These are phyloP conservation scores for Pseudorhombus dupliciocellatus DNA, from an alignment of 2,113 vertebrate genomes.

Conservation along the genomic window DNA sequence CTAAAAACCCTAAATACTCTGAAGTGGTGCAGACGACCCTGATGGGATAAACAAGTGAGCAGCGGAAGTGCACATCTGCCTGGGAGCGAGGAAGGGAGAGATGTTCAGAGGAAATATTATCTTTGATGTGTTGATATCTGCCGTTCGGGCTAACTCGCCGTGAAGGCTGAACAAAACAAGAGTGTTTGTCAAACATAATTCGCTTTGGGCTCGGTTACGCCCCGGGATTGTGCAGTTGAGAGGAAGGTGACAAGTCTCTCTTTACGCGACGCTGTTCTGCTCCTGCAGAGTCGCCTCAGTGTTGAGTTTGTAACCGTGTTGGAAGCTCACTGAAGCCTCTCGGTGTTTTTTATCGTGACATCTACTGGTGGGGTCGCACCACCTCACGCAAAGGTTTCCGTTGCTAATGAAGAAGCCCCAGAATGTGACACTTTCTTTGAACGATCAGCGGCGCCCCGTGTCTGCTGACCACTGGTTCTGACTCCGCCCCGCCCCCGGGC, in stretches of 20 bases:
- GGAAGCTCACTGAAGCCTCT: too few species aligned
- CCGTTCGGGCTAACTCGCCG: conserved; percentile 60
- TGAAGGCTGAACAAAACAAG: conserved; percentile 72
- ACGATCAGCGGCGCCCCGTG: too few species aligned
- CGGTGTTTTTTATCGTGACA: too few species aligned
- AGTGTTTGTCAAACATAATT: conserved; percentile 74
- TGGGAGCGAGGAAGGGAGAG: conserved; percentile 32
- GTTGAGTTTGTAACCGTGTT: too few species aligned
- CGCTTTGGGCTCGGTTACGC: conserved; percentile 69
- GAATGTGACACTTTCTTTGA: too few species aligned
- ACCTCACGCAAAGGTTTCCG: too few species aligned
- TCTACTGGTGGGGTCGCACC: too few species aligned
- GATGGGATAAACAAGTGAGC: conserved; percentile 74
- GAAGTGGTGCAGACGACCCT: conserved; percentile 64
- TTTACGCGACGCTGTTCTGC: neutral
- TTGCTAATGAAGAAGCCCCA: too few species aligned
- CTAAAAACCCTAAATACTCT: conserved; percentile 35
- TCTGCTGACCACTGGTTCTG: too few species aligned
- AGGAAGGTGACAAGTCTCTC: conserved; percentile 30
- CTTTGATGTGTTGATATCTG: conserved; percentile 74
- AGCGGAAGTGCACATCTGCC: conserved; percentile 52
- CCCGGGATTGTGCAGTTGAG: conserved; percentile 35
- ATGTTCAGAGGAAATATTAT: conserved; percentile 25
- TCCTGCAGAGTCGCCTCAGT: neutral
- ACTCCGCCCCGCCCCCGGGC: neutral